A percentile compares a stretch with the other conserved stretches of the same genome.
These are phyloP conservation scores for Suncus etruscus DNA, from an alignment of 2,113 vertebrate genomes.

Conservation along the genomic window DNA sequence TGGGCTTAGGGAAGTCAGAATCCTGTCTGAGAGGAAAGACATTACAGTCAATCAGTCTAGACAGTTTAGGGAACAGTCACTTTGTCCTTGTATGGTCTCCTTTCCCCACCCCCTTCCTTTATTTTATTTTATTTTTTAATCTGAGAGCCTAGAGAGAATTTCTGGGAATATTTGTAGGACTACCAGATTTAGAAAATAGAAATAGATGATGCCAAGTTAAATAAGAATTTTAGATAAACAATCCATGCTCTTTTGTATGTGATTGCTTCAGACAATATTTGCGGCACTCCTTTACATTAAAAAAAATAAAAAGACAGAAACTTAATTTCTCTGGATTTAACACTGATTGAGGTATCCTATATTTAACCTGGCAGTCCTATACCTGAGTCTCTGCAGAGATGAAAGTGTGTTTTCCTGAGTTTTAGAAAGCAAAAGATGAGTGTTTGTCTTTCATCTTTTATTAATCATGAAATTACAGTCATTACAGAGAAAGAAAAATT, in stretches of 20 bases:
- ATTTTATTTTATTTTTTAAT: background rate
- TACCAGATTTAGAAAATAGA: slow-evolving; percentile 57
- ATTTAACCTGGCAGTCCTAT: background rate
- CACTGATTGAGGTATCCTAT: background rate
- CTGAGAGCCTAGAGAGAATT: slow-evolving; percentile 34
- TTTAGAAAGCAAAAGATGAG: slow-evolving; percentile 22
- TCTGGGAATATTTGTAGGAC: slow-evolving; percentile 4
- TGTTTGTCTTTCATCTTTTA: slow-evolving; percentile 45
- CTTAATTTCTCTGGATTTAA: background rate
- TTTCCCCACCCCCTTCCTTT: background rate
- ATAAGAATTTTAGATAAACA: slow-evolving; percentile 56
- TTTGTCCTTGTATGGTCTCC: slow-evolving; percentile 62
- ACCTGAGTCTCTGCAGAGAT: background rate
- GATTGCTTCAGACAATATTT: background rate
- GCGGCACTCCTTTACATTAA: background rate
- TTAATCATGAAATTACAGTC: slow-evolving; percentile 8
- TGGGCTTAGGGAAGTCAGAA: slow-evolving; percentile 57
- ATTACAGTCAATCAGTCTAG: slow-evolving; percentile 68
- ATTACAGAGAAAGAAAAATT: slow-evolving; percentile 23
- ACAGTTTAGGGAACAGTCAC: slow-evolving; percentile 27
- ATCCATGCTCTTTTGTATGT: background rate
- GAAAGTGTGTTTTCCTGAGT: background rate
- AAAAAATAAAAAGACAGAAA: background rate
- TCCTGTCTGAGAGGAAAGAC: slow-evolving; percentile 49
- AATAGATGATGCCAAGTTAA: slow-evolving; percentile 32